Base-by-base conservation (phyloP, 2,113 vertebrate species). In the Lagopus muta region DNA sequence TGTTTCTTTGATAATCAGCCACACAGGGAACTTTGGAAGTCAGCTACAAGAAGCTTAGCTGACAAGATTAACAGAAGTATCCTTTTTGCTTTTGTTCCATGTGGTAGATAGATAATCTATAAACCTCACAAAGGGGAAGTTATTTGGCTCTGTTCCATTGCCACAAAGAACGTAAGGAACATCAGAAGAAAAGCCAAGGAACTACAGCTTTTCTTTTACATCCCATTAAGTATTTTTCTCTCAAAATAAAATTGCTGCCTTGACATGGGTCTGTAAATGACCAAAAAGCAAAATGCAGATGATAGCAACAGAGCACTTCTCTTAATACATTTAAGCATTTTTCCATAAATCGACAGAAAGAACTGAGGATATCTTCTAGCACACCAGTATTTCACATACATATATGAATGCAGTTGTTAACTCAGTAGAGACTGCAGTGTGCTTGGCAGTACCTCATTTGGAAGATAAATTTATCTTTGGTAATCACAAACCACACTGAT, bases 251-350 rank as follows among this genome's bases (percentile, higher is more conserved):
- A 74, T 61, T 79, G 38, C 74, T 88, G 45, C 38, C 24, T 24
- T 54, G 80, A 82, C 21, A 43, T 19, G 48, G 43, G 17, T 43
- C 32, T 3, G 2, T 45, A 38, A 88, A 54, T 50, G 66, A 43
- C 36, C 36, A 50, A 57, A 86, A 93, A 91, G n/a, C 30, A 89
- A 92, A 96, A 77, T 15, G 85, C 11, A 80, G 47, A 82, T 30
- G 5, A 87, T 32, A 64, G 30, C 55, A 82, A 73, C 36, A 82
- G 40, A 62, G 52, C 22, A 25, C 65, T 90, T 90, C 54, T 84
- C 70, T 57, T 86, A 64, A 13, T 58, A 64, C 60, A 64, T 48
- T 82, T 73, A 61, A 67, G 43, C 85, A 45, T 28, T 81, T 85
- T 94, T 65, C 48, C 60, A 42, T 42, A 89, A 91, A 61, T 17